These are phyloP conservation scores for Harpagoxenus sublaevis DNA, from an alignment of 2,888 invertebrate genomes.

Conservation along the genomic window DNA sequence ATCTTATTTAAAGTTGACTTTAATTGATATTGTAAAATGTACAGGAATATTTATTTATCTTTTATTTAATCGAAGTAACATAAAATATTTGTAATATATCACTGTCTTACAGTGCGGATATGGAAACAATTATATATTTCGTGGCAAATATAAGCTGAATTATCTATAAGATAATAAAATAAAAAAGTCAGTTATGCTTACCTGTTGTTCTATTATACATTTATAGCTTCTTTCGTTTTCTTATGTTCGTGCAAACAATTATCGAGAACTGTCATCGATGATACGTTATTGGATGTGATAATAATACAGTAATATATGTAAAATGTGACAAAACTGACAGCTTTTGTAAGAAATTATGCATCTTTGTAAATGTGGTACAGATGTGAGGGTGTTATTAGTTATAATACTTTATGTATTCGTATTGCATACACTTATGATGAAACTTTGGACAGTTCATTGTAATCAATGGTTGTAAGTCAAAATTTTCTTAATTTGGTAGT, in stretches of 20 bases:
- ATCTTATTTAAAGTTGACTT: conserved; percentile 27
- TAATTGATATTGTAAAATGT: conserved; percentile 2
- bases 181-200: background rate
- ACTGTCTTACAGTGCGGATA: background rate
- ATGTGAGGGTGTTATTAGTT: conserved; percentile 3
- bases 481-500: conserved; percentile 35
- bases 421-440: conserved; percentile 5
- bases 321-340: background rate
- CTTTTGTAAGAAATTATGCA: conserved; percentile 4
- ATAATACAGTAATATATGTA: background rate
- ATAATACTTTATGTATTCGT: conserved; percentile 15
- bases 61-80: conserved; percentile 10
- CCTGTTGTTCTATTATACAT: background rate
- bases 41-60: background rate
- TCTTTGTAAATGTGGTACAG: conserved; percentile 21
- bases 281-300: background rate
- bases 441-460: background rate
- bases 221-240: background rate
- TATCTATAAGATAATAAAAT: background rate
- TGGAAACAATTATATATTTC: background rate
- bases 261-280: background rate
- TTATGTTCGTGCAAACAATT: background rate
- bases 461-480: background rate
- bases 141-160: background rate
- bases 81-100: conserved; percentile 17